These are phyloP conservation scores for Karalla daura DNA, from an alignment of 2,797 vertebrate species.

Conservation along the genomic window DNA sequence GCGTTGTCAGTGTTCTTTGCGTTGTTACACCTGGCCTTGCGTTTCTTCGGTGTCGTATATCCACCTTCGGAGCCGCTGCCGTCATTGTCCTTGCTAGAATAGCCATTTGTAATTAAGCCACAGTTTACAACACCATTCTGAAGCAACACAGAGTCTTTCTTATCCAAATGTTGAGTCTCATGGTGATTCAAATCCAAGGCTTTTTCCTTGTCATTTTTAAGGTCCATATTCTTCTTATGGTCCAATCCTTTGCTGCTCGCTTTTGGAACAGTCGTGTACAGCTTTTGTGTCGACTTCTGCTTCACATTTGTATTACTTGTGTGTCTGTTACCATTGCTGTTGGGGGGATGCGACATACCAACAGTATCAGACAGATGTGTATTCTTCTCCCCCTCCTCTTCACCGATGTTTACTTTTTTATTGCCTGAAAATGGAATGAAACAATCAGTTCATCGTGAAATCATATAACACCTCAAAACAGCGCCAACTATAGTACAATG, in stretches of 20 bases:
- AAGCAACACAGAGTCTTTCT: conserved; percentile 86
- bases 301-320: conserved; percentile 81
- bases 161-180: conserved; percentile 71
- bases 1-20: conserved; percentile 90
- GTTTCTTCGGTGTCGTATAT: conserved; percentile 95
- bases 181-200: conserved; percentile 71
- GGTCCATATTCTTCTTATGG: conserved; percentile 91
- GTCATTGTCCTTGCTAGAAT: conserved; percentile 93
- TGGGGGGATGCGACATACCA: conserved; percentile 82
- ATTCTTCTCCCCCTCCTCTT: conserved; percentile 87
- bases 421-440: conserved; percentile 84
- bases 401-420: conserved; percentile 88
- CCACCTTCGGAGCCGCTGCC: conserved; percentile 95
- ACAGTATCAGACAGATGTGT: conserved; percentile 82
- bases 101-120: conserved; percentile 93
- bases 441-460: conserved; percentile 59
- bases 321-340: conserved; percentile 90
- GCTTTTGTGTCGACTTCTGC: conserved; percentile 85
- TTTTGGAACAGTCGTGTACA: conserved; percentile 85
- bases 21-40: conserved; percentile 91
- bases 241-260: conserved; percentile 86
- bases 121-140: conserved; percentile 92
- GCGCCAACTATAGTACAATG: neutral
- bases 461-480: conserved; percentile 3
- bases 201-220: conserved; percentile 91